phyloP scores from a whole-genome alignment of 2,113 vertebrate genomes.

The Aplodontia rufa region DNA sequence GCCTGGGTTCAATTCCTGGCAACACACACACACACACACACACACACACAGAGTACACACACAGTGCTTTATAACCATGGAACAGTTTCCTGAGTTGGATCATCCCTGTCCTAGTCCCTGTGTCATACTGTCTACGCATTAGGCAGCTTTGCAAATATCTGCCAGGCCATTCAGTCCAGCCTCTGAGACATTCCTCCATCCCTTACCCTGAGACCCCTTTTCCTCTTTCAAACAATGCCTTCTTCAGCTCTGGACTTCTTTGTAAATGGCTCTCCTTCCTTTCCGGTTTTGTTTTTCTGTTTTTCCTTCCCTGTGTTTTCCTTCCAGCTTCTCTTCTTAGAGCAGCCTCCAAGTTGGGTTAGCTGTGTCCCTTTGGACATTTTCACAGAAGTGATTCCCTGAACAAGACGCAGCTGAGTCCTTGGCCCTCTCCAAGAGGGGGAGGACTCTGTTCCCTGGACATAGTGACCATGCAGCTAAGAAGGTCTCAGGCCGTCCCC shows the following conservation, averaged over 20 bases:
- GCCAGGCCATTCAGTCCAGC: neutral
- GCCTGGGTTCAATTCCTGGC: neutral
- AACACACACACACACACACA: neutral
- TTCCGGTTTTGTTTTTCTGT: too few relatives aligned
- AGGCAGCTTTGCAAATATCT: conserved; percentile 34
- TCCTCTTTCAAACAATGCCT: neutral
- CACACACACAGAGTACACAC: neutral
- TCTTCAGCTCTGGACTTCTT: neutral
- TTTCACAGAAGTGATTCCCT: neutral
- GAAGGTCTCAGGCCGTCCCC: too few relatives aligned
- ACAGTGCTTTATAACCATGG: neutral
- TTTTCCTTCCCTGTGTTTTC: conserved; percentile 59
- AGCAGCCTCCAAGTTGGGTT: neutral
- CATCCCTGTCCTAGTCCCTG: rapidly evolving
- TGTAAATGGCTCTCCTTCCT: neutral
- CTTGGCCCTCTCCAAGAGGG: neutral
- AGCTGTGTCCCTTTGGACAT: neutral
- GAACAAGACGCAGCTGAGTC: neutral
- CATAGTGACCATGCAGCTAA: rapidly evolving
- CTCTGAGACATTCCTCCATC: neutral
- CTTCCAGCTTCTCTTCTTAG: conserved; percentile 12
- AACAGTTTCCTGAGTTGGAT: neutral
- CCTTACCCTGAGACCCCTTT: conserved; percentile 9
- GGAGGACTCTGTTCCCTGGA: rapidly evolving
- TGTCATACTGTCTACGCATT: neutral